phyloP scores from a whole-genome alignment of 2,113 vertebrate genomes.

The Xyrauchen texanus region DNA sequence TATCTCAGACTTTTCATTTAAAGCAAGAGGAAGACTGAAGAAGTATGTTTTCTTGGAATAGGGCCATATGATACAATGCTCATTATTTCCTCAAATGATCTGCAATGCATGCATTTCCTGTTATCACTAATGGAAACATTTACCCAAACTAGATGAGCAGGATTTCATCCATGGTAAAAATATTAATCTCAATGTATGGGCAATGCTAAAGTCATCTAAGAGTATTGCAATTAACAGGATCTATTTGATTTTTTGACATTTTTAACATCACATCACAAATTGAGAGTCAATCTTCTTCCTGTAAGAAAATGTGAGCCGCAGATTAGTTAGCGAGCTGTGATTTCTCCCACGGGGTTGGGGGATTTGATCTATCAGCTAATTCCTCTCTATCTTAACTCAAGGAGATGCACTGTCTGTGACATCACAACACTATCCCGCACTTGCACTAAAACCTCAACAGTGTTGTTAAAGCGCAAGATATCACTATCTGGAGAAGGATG shows the following conservation, averaged over 20 bases:
- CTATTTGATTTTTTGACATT: slow-evolving; percentile 54
- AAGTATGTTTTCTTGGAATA: neutral
- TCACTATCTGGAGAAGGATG: slow-evolving; percentile 13
- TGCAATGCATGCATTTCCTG: neutral
- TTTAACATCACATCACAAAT: slow-evolving; percentile 49
- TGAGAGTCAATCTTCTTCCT: slow-evolving; percentile 59
- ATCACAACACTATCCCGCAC: slow-evolving; percentile 47
- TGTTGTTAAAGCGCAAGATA: slow-evolving; percentile 39
- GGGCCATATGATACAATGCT: neutral
- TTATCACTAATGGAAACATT: neutral
- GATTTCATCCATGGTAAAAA: slow-evolving; percentile 14
- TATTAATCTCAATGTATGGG: slow-evolving; percentile 24
- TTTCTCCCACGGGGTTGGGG: slow-evolving; percentile 53
- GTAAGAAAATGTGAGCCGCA: slow-evolving; percentile 58
- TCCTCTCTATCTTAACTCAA: slow-evolving; percentile 50
- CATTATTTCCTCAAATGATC: slow-evolving; percentile 1
- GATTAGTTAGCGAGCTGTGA: slow-evolving; percentile 63
- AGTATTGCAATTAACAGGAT: slow-evolving; percentile 43
- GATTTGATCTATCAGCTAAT: slow-evolving; percentile 66
- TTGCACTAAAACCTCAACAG: slow-evolving; percentile 34
- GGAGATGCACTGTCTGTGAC: slow-evolving; percentile 45
- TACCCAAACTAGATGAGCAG: slow-evolving; percentile 6
- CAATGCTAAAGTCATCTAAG: slow-evolving; percentile 8
- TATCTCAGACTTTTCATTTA: neutral
- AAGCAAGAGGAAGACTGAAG: neutral